A percentile compares a stretch with the other conserved stretches of the same genome.
Conservation (phyloP, 2,797 vertebrate genomes). For the Australoheros facetus region DNA sequence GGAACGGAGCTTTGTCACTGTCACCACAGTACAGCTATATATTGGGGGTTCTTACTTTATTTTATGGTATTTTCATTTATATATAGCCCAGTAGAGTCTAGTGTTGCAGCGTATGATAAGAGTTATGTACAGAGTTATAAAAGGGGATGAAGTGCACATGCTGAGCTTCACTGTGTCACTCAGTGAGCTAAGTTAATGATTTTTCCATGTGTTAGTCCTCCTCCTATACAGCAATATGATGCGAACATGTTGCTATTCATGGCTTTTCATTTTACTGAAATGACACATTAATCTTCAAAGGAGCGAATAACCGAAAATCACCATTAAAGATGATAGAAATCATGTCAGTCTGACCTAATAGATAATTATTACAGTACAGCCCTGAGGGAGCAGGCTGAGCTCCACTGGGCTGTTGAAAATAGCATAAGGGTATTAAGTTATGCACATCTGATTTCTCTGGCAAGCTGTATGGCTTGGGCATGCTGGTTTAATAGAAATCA, state of each 20-base stretch:
- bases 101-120: neutral
- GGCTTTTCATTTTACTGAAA: constrained; percentile 43
- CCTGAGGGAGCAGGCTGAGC: constrained; percentile 45
- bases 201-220: neutral
- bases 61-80: constrained; percentile 23
- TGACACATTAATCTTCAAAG: constrained; percentile 55
- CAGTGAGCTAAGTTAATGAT: constrained; percentile 27
- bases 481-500: constrained; percentile 13
- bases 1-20: constrained; percentile 62
- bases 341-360: constrained; percentile 58
- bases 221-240: neutral
- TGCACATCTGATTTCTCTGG: constrained; percentile 46
- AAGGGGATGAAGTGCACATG: constrained; percentile 7
- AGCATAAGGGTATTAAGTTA: constrained; percentile 44
- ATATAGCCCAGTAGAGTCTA: neutral
- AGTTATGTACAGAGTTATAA: neutral
- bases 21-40: constrained; percentile 38
- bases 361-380: constrained; percentile 63
- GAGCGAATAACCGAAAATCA: constrained; percentile 40
- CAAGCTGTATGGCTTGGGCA: constrained; percentile 3
- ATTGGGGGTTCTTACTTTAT: constrained; percentile 31
- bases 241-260: constrained; percentile 40
- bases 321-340: constrained; percentile 65
- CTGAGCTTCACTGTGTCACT: constrained; percentile 10
- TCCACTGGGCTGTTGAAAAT: constrained; percentile 44